A percentile compares a stretch with the other conserved stretches of the same genome.
phyloP scores from a whole-genome alignment of 2,888 invertebrate genomes.

The Diplolepis rosae region DNA sequence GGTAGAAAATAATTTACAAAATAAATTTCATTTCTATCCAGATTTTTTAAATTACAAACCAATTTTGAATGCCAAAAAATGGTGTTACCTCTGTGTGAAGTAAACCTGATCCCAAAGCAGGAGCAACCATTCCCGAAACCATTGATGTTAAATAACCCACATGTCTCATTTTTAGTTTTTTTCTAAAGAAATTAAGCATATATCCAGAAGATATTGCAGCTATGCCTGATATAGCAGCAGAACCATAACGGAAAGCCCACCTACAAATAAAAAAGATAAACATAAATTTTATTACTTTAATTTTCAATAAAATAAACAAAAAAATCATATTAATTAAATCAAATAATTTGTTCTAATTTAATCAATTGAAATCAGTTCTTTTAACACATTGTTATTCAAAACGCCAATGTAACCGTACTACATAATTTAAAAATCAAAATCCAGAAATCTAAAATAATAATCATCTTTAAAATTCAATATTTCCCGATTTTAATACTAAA shows the following conservation, averaged over 20 bases:
- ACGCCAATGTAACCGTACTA: no score
- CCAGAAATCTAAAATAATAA: no score
- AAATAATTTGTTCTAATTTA: background rate
- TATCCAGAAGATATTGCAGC: constrained; percentile 74
- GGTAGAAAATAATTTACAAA: no score
- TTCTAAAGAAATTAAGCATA: constrained; percentile 80
- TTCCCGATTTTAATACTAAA: no score
- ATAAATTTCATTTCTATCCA: no score
- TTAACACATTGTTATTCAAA: no score
- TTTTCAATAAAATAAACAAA: background rate
- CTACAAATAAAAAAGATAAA: background rate
- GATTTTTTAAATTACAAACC: no score
- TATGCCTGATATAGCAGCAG: background rate
- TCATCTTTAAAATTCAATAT: no score
- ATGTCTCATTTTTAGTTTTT: constrained; percentile 77
- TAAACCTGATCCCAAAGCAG: constrained; percentile 75
- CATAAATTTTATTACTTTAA: no score
- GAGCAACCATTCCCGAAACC: constrained; percentile 78
- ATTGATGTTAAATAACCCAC: constrained; percentile 79
- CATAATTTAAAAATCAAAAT: no score
- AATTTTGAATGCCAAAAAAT: no score
- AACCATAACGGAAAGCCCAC: background rate
- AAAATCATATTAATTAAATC: background rate
- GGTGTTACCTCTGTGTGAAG: background rate
- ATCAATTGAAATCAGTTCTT: no score